Evolutionary conservation across 2,888 invertebrate genomes (phyloP).

Genomic region (Noctua pronuba): DNA sequence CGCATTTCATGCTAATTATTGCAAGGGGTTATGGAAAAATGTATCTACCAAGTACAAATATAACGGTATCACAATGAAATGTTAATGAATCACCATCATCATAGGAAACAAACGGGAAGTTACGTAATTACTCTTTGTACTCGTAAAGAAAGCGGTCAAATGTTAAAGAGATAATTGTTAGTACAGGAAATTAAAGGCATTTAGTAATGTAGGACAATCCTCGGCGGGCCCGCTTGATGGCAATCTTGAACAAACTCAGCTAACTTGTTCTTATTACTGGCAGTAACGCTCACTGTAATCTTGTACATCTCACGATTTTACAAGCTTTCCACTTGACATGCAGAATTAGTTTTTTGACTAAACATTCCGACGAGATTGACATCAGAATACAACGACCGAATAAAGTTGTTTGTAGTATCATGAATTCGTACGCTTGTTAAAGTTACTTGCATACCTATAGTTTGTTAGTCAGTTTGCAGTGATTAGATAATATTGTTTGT

Average conservation of each 20-base stretch:
- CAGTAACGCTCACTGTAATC: constrained; percentile 65
- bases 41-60: constrained; percentile 8
- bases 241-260: constrained; percentile 68
- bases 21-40: constrained; percentile 26
- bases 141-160: constrained; percentile 89
- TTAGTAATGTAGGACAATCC: constrained; percentile 86
- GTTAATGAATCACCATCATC: constrained; percentile 47
- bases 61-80: constrained; percentile 28
- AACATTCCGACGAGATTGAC: constrained; percentile 26
- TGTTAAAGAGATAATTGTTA: constrained; percentile 90
- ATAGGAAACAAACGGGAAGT: constrained; percentile 76
- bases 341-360: constrained; percentile 47
- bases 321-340: constrained; percentile 61
- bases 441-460: constrained; percentile 7
- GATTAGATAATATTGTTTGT: constrained; percentile 59
- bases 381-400: constrained; percentile 20
- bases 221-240: constrained; percentile 67
- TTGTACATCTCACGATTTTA: constrained; percentile 71
- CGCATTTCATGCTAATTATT: constrained; percentile 17
- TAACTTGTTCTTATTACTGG: constrained; percentile 63
- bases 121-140: constrained; percentile 80
- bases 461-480: constrained; percentile 25
- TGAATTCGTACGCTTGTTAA: constrained; percentile 16
- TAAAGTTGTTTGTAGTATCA: neutral
- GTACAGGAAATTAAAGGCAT: constrained; percentile 89